phyloP scores from a whole-genome alignment of 1,140 invertebrate species.

The Hycleus phaleratus region DNA sequence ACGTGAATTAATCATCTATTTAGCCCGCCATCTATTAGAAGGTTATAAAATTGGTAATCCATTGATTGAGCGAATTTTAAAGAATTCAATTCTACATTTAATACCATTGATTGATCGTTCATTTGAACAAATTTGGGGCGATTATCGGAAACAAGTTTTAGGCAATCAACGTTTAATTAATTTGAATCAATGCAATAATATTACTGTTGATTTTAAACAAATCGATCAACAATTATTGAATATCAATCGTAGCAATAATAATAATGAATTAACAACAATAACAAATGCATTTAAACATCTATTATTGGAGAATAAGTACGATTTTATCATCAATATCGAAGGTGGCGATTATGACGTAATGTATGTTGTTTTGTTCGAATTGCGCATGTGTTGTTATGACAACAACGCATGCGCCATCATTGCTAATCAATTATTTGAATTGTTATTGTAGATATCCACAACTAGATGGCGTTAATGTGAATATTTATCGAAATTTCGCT shows the following conservation, averaged over 20 bases:
- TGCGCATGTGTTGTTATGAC: background rate
- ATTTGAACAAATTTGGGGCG: slow-evolving; percentile 45
- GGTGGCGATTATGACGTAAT: slow-evolving; percentile 52
- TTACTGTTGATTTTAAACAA: slow-evolving; percentile 43
- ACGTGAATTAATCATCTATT: slow-evolving; percentile 72
- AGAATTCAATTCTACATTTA: slow-evolving; percentile 69
- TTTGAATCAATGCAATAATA: slow-evolving; percentile 49
- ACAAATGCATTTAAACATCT: slow-evolving; percentile 52
- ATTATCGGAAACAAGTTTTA: slow-evolving; percentile 24
- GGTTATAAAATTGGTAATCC: slow-evolving; percentile 61
- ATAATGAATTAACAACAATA: slow-evolving; percentile 33
- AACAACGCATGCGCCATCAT: background rate
- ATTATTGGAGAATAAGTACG: slow-evolving; percentile 49
- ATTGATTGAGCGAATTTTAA: slow-evolving; percentile 53
- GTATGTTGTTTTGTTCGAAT: slow-evolving; percentile 34
- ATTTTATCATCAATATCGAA: slow-evolving; percentile 55
- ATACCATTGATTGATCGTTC: slow-evolving; percentile 60
- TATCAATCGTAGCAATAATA: slow-evolving; percentile 19
- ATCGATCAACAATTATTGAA: slow-evolving; percentile 35
- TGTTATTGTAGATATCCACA: slow-evolving; percentile 35
- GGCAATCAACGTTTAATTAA: slow-evolving; percentile 36
- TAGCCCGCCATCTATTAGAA: slow-evolving; percentile 70
- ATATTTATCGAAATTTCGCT: slow-evolving; percentile 48
- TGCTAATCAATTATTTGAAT: background rate
- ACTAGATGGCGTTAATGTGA: slow-evolving; percentile 19